Percentiles rank a stretch among this genome's conserved stretches.
These are phyloP conservation scores for Urosaurus nigricauda DNA, from an alignment of 2,797 vertebrate species.

Conservation along the genomic window DNA sequence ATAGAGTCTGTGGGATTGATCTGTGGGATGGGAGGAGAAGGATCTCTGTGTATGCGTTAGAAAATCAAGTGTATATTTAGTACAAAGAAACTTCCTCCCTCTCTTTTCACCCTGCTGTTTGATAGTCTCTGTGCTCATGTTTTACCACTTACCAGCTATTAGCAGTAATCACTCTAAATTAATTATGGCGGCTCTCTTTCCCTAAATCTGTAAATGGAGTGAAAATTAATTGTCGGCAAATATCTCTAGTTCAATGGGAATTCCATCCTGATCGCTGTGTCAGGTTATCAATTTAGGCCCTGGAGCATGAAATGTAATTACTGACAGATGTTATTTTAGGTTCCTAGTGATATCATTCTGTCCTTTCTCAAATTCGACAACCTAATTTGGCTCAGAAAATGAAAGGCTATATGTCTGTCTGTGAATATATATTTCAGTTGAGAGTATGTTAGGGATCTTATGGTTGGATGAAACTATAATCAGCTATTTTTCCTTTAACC, in stretches of 20 bases:
- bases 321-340: constrained; percentile 67
- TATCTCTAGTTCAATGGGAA: constrained; percentile 66
- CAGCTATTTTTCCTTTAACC: fast-evolving
- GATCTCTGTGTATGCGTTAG: not conserved
- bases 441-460: not conserved
- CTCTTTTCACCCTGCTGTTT: not conserved
- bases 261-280: constrained; percentile 58
- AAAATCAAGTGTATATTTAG: not conserved
- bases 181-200: constrained; percentile 70
- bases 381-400: constrained; percentile 34
- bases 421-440: not conserved
- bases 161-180: constrained; percentile 73
- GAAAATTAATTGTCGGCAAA: constrained; percentile 73
- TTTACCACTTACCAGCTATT: constrained; percentile 72
- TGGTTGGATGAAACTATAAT: fast-evolving
- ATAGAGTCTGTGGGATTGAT: not conserved
- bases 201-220: constrained; percentile 62
- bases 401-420: constrained; percentile 7
- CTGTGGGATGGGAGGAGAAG: not conserved
- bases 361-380: constrained; percentile 22
- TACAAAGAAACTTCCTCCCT: not conserved
- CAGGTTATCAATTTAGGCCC: constrained; percentile 64
- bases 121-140: constrained; percentile 48
- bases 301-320: constrained; percentile 68
- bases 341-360: constrained; percentile 53